Conservation (phyloP, 2,113 vertebrate species). For the Rafetus swinhoei region DNA sequence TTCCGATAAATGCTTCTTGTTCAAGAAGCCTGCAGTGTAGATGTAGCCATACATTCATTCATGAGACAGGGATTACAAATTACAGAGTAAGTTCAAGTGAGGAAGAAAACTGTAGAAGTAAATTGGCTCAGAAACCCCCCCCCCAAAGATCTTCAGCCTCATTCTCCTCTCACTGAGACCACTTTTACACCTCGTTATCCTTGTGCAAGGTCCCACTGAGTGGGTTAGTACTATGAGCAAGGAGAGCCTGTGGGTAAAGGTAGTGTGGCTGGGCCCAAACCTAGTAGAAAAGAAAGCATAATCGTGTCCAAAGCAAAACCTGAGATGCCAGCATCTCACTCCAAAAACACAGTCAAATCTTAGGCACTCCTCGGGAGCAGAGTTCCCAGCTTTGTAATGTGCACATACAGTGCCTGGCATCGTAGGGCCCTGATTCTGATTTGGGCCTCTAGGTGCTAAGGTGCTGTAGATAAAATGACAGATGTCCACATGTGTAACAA, state of each 20-base stretch:
- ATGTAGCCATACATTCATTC: background rate
- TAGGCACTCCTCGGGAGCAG: background rate
- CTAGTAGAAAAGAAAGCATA: background rate
- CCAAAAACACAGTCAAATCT: background rate
- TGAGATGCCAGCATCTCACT: background rate
- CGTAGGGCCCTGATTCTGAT: background rate
- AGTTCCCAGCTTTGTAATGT: background rate
- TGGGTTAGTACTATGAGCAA: background rate
- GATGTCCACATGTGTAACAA: background rate
- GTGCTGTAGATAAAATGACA: background rate
- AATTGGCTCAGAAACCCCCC: background rate
- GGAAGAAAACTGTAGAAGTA: background rate
- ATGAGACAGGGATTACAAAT: background rate
- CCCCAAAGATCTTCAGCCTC: background rate
- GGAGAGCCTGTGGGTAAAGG: background rate
- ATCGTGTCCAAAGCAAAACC: background rate
- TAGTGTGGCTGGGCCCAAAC: background rate
- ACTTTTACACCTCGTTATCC: background rate
- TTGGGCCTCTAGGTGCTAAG: background rate
- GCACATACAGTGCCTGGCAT: background rate
- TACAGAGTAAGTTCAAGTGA: background rate
- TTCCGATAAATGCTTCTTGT: no score
- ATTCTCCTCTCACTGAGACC: background rate
- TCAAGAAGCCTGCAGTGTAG: no score
- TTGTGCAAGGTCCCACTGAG: background rate